phyloP scores from a whole-genome alignment of 1,140 invertebrate species.

The Aphelenchoides avenae region DNA sequence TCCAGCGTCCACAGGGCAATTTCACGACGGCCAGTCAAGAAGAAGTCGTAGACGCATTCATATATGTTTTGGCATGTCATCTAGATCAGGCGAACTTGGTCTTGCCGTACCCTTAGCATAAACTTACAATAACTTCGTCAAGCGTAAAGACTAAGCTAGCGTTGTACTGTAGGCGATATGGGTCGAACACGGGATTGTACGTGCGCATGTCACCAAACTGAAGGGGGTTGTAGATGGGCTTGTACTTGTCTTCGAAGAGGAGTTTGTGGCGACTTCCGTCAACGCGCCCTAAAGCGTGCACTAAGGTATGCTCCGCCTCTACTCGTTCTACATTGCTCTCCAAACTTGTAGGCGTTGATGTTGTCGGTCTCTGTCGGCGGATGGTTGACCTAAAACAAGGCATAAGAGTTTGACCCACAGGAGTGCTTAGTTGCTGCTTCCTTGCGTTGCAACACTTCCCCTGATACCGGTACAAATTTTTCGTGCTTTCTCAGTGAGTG shows the following conservation, averaged over 20 bases:
- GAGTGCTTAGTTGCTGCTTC: too few species aligned
- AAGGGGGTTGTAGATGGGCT: constrained; percentile 51
- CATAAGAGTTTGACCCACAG: too few species aligned
- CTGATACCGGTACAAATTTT: too few species aligned
- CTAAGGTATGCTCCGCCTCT: neutral
- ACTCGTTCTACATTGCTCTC: constrained; percentile 25
- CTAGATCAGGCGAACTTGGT: neutral
- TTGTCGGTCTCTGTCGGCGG: constrained; percentile 36
- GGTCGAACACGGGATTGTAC: constrained; percentile 47
- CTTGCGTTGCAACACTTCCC: too few species aligned
- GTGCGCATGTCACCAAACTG: constrained; percentile 36
- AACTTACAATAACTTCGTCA: constrained; percentile 33
- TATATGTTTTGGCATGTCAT: constrained; percentile 39
- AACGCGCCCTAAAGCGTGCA: constrained; percentile 34
- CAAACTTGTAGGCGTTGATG: constrained; percentile 46
- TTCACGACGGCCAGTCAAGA: constrained; percentile 49
- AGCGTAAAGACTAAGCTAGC: constrained; percentile 40
- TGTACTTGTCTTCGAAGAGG: constrained; percentile 48
- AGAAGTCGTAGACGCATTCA: constrained; percentile 51
- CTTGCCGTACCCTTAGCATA: neutral
- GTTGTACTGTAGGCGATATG: constrained; percentile 40
- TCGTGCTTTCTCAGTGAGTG: too few species aligned
- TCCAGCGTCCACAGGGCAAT: constrained; percentile 44
- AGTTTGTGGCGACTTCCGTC: constrained; percentile 43
- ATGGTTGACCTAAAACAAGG: too few species aligned